These are phyloP conservation scores for Thymelicus acteon DNA, from an alignment of 2,888 invertebrate species.

Conservation along the genomic window DNA sequence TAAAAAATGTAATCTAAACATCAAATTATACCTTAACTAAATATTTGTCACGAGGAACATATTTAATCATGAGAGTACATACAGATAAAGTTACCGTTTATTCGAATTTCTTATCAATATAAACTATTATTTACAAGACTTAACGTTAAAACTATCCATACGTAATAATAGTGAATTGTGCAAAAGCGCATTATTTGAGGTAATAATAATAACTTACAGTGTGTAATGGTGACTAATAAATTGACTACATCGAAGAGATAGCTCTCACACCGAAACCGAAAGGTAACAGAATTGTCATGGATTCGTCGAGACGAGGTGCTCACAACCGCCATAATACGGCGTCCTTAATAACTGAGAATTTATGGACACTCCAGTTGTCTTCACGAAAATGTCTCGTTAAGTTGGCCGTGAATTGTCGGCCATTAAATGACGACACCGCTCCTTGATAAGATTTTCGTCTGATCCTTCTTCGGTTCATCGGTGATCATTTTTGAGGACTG, in stretches of 20 bases:
- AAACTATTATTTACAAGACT: conserved; percentile 62
- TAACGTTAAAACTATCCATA: conserved; percentile 42
- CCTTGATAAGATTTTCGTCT: conserved; percentile 69
- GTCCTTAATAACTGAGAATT: conserved; percentile 64
- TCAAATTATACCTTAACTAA: conserved; percentile 9
- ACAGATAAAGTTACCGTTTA: conserved; percentile 25
- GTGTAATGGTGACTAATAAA: conserved; percentile 82
- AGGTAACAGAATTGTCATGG: conserved; percentile 81
- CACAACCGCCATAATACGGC: conserved; percentile 39
- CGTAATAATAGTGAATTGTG: conserved; percentile 71
- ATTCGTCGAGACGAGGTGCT: conserved; percentile 46
- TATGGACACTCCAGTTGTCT: conserved; percentile 70
- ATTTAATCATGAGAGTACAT: conserved; percentile 15
- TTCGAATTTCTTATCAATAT: conserved; percentile 31
- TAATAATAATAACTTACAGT: conserved; percentile 82
- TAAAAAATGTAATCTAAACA: not conserved
- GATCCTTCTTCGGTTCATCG: conserved; percentile 67
- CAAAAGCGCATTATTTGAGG: conserved; percentile 82
- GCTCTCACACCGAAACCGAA: conserved; percentile 59
- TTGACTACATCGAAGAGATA: conserved; percentile 69
- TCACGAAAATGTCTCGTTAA: conserved; percentile 72
- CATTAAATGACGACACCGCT: conserved; percentile 80
- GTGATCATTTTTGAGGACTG: conserved; percentile 85
- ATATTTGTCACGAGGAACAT: conserved; percentile 34
- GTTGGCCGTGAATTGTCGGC: conserved; percentile 66